A percentile compares a stretch with the other conserved stretches of the same genome.
phyloP scores from a whole-genome alignment of 1,140 invertebrate species.

The Drosophila nikananu region DNA sequence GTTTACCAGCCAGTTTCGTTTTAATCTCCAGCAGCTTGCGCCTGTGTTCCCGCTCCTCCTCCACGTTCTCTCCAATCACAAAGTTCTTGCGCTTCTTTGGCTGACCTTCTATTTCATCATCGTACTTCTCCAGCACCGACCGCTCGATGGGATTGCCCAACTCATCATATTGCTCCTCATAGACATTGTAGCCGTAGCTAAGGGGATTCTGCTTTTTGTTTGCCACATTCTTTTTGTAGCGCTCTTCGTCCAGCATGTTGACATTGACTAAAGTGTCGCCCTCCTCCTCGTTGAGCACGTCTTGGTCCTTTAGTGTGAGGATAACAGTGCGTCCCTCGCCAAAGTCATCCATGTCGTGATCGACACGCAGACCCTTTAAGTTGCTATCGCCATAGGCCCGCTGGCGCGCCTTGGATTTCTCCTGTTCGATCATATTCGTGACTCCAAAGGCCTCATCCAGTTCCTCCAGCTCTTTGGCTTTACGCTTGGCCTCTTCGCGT shows the following conservation, averaged over 20 bases:
- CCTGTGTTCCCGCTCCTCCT: constrained; percentile 85
- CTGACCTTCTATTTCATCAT: constrained; percentile 95
- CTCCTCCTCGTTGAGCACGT: constrained; percentile 95
- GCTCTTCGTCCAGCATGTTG: constrained; percentile 97
- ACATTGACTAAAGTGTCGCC: constrained; percentile 97
- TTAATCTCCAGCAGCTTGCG: constrained; percentile 86
- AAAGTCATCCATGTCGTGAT: constrained; percentile 93
- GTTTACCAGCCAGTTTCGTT: constrained; percentile 89
- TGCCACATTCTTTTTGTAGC: constrained; percentile 94
- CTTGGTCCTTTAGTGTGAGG: constrained; percentile 97
- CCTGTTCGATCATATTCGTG: constrained; percentile 92
- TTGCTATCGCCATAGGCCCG: constrained; percentile 89
- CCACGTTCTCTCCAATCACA: constrained; percentile 89
- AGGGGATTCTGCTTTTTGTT: constrained; percentile 93
- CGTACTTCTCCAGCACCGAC: constrained; percentile 95
- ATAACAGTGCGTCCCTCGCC: constrained; percentile 94
- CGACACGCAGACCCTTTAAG: constrained; percentile 94
- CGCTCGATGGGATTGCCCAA: constrained; percentile 90
- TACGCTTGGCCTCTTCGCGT: constrained; percentile 94
- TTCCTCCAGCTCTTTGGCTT: constrained; percentile 96
- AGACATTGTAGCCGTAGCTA: constrained; percentile 95
- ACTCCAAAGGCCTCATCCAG: constrained; percentile 98
- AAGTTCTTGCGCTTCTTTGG: constrained; percentile 91
- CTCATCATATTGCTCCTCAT: constrained; percentile 94
- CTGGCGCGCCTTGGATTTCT: constrained; percentile 88